Evolutionary conservation across 1,140 invertebrate species (phyloP).

Genomic region (Mya arenaria): DNA sequence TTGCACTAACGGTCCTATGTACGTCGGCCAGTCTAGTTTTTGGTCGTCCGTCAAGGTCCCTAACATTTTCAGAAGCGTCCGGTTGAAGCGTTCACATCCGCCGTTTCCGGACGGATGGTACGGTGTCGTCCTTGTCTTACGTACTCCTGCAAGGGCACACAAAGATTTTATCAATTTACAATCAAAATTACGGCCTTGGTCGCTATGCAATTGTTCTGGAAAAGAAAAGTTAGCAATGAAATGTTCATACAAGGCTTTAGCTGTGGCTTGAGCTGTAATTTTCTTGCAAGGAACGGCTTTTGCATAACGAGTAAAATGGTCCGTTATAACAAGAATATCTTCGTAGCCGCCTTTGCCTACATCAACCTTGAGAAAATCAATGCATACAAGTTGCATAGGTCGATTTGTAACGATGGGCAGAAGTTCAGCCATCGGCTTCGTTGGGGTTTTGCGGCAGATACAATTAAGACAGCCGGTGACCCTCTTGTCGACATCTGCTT

Average conservation of each 20-base stretch:
- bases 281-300: slow-evolving; percentile 39
- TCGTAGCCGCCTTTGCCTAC: slow-evolving; percentile 33
- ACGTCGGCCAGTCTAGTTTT: slow-evolving; percentile 18
- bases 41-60: slow-evolving; percentile 1
- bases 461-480: slow-evolving; percentile 5
- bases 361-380: slow-evolving; percentile 26
- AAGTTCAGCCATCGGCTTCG: slow-evolving; percentile 1
- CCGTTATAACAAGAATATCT: slow-evolving; percentile 49
- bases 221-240: slow-evolving; percentile 42
- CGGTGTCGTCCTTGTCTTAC: slow-evolving; percentile 7
- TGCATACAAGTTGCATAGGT: slow-evolving; percentile 23
- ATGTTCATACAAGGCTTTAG: slow-evolving; percentile 34
- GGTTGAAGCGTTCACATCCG: background rate
- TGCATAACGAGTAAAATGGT: slow-evolving; percentile 54
- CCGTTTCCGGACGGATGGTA: slow-evolving; percentile 26
- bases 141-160: background rate
- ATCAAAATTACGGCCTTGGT: slow-evolving; percentile 56
- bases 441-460: slow-evolving; percentile 9
- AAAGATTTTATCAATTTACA: slow-evolving; percentile 21
- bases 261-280: slow-evolving; percentile 42
- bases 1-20: background rate
- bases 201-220: slow-evolving; percentile 34
- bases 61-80: slow-evolving; percentile 15
- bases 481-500: slow-evolving; percentile 4
- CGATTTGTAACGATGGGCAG: background rate